A percentile compares a stretch with the other conserved stretches of the same genome.
phyloP scores from a whole-genome alignment of 2,113 vertebrate genomes.

The Sciurus niger region DNA sequence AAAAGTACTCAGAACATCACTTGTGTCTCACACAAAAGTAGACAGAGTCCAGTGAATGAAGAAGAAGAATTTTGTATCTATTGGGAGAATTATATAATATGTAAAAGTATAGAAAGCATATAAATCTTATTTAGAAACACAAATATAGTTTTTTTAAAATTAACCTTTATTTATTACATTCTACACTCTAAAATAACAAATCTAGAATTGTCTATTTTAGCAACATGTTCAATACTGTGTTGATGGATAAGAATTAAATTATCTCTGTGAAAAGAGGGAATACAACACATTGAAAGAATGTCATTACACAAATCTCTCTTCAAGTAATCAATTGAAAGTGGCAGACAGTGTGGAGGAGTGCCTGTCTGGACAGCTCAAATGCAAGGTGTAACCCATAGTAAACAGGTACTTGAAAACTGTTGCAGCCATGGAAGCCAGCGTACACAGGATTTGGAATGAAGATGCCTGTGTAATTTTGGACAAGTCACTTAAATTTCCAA shows the following conservation, averaged over 20 bases:
- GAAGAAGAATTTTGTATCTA: background rate
- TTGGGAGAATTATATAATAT: background rate
- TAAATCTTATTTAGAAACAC: constrained; percentile 42
- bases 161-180: background rate
- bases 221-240: background rate
- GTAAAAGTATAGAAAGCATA: background rate
- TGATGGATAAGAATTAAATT: constrained; percentile 23
- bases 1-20: background rate
- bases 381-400: background rate
- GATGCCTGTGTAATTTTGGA: background rate
- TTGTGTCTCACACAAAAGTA: constrained; percentile 6
- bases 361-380: background rate
- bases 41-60: background rate
- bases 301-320: constrained; percentile 19
- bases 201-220: constrained; percentile 18
- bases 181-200: background rate
- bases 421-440: background rate
- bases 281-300: background rate
- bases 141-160: background rate
- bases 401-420: background rate
- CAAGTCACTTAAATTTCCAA: constrained; percentile 22
- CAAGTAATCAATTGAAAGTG: background rate
- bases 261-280: background rate
- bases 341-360: background rate
- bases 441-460: background rate